Conservation (phyloP, 2,113 vertebrate genomes). For the Coryphaenoides rupestris region DNA sequence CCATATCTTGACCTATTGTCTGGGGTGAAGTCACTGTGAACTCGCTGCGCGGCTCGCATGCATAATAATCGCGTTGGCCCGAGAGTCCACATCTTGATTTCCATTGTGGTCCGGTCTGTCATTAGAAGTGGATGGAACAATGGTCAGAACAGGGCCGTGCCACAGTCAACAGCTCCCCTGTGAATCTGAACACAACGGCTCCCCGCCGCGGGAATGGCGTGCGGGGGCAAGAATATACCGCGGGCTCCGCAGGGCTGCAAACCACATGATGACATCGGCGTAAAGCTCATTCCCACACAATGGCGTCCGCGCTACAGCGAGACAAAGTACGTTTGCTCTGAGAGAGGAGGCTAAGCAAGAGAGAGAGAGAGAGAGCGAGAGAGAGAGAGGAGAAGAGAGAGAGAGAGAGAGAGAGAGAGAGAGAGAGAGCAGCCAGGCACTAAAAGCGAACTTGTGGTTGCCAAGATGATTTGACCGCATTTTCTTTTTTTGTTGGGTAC, state of each 20-base stretch:
- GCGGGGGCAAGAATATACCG: constrained; percentile 8
- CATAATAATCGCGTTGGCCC: constrained; percentile 49
- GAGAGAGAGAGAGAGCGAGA: too few relatives aligned
- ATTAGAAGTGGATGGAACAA: constrained; percentile 64
- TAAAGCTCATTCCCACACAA: constrained; percentile 57
- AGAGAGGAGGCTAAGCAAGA: constrained; percentile 44
- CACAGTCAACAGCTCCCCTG: constrained; percentile 67
- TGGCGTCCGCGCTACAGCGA: constrained; percentile 28
- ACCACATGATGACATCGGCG: constrained; percentile 61
- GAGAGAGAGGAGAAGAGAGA: too few relatives aligned
- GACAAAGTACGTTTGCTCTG: constrained; percentile 13
- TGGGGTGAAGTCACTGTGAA: constrained; percentile 34
- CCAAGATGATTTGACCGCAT: too few relatives aligned
- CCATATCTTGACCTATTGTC: constrained; percentile 32
- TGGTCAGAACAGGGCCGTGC: constrained; percentile 65
- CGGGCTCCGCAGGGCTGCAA: constrained; percentile 39
- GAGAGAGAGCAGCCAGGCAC: constrained; percentile 39
- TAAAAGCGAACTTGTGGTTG: constrained; percentile 29
- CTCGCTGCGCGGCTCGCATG: constrained; percentile 39
- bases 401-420: too few relatives aligned
- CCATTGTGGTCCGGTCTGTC: constrained; percentile 69
- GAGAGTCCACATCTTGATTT: constrained; percentile 55
- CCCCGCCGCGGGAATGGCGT: constrained; percentile 46
- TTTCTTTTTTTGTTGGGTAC: too few relatives aligned
- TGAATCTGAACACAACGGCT: constrained; percentile 64